phyloP scores from a whole-genome alignment of 2,797 vertebrate species.

The Alca torda region DNA sequence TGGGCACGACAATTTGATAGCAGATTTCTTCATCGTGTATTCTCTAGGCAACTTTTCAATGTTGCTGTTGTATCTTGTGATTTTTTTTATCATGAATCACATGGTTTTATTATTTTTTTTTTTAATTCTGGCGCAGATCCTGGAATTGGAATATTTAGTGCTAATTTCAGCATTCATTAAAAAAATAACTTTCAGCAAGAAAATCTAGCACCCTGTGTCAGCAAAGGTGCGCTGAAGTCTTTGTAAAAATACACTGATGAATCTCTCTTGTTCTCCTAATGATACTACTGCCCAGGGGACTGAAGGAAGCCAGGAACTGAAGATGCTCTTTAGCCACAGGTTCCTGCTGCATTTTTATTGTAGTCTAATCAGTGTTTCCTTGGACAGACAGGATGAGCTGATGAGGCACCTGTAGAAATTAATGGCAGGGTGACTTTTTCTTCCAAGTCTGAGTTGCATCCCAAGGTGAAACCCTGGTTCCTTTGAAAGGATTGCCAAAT shows the following conservation, averaged over 20 bases:
- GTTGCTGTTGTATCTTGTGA: not conserved
- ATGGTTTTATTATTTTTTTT: not conserved
- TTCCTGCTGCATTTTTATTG: not conserved
- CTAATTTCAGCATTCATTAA: not conserved
- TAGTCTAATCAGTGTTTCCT: not conserved
- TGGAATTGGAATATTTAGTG: not conserved
- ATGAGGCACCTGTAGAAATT: conserved; percentile 6
- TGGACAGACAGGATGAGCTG: not conserved
- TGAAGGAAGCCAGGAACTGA: not conserved
- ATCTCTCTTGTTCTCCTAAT: not conserved
- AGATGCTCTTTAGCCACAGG: not conserved
- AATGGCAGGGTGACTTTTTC: not conserved
- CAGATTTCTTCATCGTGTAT: not conserved
- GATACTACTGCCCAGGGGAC: not conserved
- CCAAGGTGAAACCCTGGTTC: not conserved
- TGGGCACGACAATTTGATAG: not conserved
- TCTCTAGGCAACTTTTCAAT: not conserved
- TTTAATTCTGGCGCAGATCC: not conserved
- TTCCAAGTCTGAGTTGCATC: not conserved
- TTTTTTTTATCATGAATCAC: not conserved
- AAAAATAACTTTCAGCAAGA: not conserved
- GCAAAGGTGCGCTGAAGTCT: not conserved
- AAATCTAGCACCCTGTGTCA: not conserved
- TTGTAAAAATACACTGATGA: not conserved
- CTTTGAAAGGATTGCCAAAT: conserved; percentile 1